phyloP scores from a whole-genome alignment of 2,888 invertebrate species.

The Galeruca laticollis region DNA sequence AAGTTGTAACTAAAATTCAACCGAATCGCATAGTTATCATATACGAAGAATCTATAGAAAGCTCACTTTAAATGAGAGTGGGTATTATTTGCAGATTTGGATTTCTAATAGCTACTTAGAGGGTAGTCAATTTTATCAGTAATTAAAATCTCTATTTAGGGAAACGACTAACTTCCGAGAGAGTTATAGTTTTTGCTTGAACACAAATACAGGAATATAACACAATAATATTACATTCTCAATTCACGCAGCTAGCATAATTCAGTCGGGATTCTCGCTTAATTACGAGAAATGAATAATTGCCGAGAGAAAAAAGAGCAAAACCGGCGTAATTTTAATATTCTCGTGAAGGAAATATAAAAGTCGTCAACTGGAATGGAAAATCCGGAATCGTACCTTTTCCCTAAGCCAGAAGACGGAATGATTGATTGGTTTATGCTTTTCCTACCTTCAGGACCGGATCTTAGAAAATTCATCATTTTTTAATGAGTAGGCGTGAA shows the following conservation, averaged over 20 bases:
- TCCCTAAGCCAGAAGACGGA: constrained; percentile 22
- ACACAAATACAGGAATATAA: constrained; percentile 27
- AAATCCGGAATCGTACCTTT: constrained; percentile 36
- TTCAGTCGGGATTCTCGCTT: constrained; percentile 49
- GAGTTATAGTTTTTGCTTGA: constrained; percentile 31
- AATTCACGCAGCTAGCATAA: constrained; percentile 43
- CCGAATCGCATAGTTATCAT: not conserved
- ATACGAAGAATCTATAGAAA: not conserved
- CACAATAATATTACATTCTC: constrained; percentile 29
- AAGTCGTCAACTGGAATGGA: constrained; percentile 35
- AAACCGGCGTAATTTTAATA: constrained; percentile 32
- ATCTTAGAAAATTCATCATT: not conserved
- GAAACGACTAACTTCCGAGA: constrained; percentile 29
- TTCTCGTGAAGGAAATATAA: constrained; percentile 30
- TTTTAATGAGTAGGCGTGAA: not conserved
- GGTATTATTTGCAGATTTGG: not conserved
- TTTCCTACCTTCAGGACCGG: constrained; percentile 17
- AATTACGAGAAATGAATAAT: constrained; percentile 57
- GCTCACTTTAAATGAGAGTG: not conserved
- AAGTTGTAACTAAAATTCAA: constrained; percentile 3
- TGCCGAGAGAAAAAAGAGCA: constrained; percentile 44
- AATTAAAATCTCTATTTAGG: constrained; percentile 20
- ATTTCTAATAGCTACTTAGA: not conserved
- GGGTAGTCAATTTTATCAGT: constrained; percentile 14
- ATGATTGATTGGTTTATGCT: constrained; percentile 29